Evolutionary conservation across 2,888 invertebrate species (phyloP), one percentile per base, ranked within the genome.

Genomic region (Orchesella flavescens): DNA sequence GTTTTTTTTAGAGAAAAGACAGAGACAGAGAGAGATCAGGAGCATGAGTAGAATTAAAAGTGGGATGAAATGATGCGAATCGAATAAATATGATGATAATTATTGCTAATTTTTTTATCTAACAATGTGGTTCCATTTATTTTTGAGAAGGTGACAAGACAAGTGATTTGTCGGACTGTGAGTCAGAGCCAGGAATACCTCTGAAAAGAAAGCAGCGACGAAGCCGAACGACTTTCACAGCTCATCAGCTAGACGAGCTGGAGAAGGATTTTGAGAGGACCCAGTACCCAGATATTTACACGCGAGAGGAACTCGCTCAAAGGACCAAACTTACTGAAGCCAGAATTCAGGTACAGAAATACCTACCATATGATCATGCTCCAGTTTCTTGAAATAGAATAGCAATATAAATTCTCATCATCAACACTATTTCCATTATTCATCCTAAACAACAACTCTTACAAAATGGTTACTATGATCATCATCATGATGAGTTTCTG

Each of bases 201-300:
- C 90, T 97, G 88, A 97, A 97, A 90, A 92, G 97, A 44, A 97
- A 97, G 89, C 97, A 97, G 89, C 92, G 98, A 0, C 92, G 98
- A 63, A 66, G 46, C 17, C 72, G 79, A 55, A 76, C 76, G 34
- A 76, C 76, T 13, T 76, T 76, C 21, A 76, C 76, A 19, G 55
- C 66, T 19, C 66, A 43, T 13, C 76, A 76, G 21, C 44, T 76
- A 13, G 76, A 76, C 9, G 76, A 76, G 13, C 61, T 76, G 17
- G 76, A 76, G 21, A 3, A 55, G 9, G 76, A 55, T 0, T 76
- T 76, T 44, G 66, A 76, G 13, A 24, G 76, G 7, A 76, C 76
- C 19, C 76, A 76, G 15, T 76, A 76, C 34, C 76, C 76, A 0
- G 76, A 76, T 43, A 66, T 76, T n/a, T 76, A 66, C 66, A 65